Evolutionary conservation across 2,797 vertebrate species (phyloP).

Genomic region (Oreochromis mossambicus): DNA sequence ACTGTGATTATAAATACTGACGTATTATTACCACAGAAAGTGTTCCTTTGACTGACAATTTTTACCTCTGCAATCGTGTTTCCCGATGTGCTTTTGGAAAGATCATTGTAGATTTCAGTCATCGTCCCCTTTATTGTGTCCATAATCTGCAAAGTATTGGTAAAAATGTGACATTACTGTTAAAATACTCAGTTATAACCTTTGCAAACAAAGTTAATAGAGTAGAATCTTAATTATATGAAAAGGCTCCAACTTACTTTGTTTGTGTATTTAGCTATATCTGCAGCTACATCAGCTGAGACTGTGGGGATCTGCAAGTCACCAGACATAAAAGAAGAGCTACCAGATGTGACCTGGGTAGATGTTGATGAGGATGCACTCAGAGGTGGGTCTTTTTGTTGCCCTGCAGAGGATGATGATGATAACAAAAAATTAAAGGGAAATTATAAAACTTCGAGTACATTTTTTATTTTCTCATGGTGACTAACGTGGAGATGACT

Average conservation of each 20-base stretch:
- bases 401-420: slow-evolving; percentile 72
- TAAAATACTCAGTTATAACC: neutral
- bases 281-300: slow-evolving; percentile 94
- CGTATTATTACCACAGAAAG: neutral
- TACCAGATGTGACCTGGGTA: slow-evolving; percentile 79
- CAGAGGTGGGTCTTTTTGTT: slow-evolving; percentile 89
- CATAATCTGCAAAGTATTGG: slow-evolving; percentile 85
- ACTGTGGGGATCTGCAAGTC: slow-evolving; percentile 90
- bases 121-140: slow-evolving; percentile 98
- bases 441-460: neutral
- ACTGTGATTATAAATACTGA: neutral
- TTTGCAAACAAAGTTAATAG: neutral
- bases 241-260: slow-evolving; percentile 79
- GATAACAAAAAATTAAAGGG: neutral
- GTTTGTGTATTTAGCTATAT: slow-evolving; percentile 97
- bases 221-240: neutral
- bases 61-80: slow-evolving; percentile 94
- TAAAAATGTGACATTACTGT: neutral
- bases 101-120: slow-evolving; percentile 98
- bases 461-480: neutral
- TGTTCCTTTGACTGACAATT: neutral
- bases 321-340: slow-evolving; percentile 69
- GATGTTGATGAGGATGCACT: slow-evolving; percentile 83
- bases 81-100: slow-evolving; percentile 94
- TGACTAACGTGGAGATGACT: neutral